A percentile compares a stretch with the other conserved stretches of the same genome.
Conservation (phyloP, 2,113 vertebrate species). For the Hippocampus comes region DNA sequence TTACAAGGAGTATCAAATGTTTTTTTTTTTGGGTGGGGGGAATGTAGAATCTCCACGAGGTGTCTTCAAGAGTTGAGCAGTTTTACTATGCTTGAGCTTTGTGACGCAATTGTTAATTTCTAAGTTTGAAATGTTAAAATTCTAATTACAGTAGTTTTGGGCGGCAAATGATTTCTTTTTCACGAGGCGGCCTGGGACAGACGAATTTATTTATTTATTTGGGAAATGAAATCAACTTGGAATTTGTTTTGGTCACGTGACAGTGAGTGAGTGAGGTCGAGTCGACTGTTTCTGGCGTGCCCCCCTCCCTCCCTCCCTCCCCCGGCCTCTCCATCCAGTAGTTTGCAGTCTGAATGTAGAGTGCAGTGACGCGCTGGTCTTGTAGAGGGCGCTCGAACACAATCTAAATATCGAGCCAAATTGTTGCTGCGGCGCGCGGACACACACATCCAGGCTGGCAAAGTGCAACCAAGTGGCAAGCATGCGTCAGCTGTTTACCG, state of each 20-base stretch:
- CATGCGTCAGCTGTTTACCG: slow-evolving; percentile 45
- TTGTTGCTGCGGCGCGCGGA: background rate
- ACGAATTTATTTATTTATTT: no score
- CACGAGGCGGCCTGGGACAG: no score
- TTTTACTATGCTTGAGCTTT: background rate
- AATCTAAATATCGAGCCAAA: slow-evolving; percentile 22
- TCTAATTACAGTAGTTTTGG: no score
- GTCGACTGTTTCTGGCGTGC: background rate
- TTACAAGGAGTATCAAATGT: no score
- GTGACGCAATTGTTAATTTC: no score
- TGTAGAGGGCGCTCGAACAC: slow-evolving; percentile 77
- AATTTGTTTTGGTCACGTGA: background rate
- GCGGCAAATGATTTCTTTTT: background rate
- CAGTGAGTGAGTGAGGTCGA: background rate
- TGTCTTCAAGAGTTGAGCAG: background rate
- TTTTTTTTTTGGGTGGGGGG: no score
- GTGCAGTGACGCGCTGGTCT: slow-evolving; percentile 1
- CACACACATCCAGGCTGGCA: background rate
- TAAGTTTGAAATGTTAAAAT: no score
- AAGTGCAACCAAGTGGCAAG: slow-evolving; percentile 11
- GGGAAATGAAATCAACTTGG: no score
- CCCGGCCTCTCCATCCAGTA: background rate
- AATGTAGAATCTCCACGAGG: no score
- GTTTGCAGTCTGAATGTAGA: background rate
- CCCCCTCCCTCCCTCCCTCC: no score